Conservation (phyloP, 2,888 invertebrate genomes). For the Cylindroiulus punctatus region DNA sequence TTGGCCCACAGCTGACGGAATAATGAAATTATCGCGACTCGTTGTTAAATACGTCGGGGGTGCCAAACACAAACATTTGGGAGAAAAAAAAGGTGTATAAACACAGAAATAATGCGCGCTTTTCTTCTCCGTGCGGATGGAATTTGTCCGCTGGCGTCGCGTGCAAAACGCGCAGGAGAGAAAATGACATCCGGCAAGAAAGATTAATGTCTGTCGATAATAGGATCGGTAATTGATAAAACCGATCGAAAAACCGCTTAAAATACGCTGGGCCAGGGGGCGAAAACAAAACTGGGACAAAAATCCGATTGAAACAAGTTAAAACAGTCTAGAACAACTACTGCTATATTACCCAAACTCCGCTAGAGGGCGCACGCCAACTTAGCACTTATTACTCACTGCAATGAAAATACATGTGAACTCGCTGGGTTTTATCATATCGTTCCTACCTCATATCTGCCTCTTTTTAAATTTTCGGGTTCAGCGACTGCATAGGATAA, state of each 20-base stretch:
- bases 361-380: too few relatives aligned
- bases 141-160: constrained; percentile 32
- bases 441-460: constrained; percentile 14
- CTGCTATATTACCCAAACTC: too few relatives aligned
- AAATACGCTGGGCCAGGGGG: background rate
- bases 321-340: background rate
- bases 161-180: background rate
- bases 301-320: background rate
- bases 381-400: too few relatives aligned
- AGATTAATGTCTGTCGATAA: constrained; percentile 26
- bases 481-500: constrained; percentile 46
- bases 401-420: background rate
- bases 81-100: background rate
- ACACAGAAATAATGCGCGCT: constrained; percentile 21
- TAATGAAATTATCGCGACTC: background rate
- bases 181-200: background rate
- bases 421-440: background rate
- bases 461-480: constrained; percentile 36
- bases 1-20: constrained; percentile 9
- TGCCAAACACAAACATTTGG: background rate
- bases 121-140: background rate
- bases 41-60: constrained; percentile 11
- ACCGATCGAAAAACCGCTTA: background rate
- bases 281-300: background rate
- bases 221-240: constrained; percentile 6